Base-by-base conservation (phyloP, 2,888 invertebrate species). In the Cataglyphis livida region DNA sequence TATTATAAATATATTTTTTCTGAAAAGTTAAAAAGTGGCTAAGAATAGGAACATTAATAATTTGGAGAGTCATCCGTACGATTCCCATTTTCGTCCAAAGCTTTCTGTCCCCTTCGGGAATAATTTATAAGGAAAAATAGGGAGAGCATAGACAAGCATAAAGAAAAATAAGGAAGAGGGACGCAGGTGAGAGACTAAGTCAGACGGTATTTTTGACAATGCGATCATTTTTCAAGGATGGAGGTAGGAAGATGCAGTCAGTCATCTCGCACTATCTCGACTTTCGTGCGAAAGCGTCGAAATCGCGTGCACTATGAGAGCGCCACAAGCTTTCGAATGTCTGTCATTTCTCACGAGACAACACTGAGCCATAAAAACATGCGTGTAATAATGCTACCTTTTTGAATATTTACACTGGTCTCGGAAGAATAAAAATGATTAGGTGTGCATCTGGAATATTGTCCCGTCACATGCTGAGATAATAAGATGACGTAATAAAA, bases 161-260 rank as follows among this genome's bases (percentile, higher is more conserved):
- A 84, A 87, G 57, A 74, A 84, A 81, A 89, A 85, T 89, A 85
- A 85, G 73, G 82, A 83, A 75, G 59, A 12, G 71, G 84, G 87
- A 41, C 85, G 85, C 88, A 89, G 88, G 90, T 89, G 90, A 88
- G 81, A 66, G 81, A 66, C 64, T 66, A 51, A 64, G 84, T 75
- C 74, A 81, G 84, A 81, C 83, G 83, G 71, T 83, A 74, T 85
- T 86, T 88, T 88, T 85, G 90, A 89, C 89, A 86, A 82, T 82
- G 78, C 81, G 82, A 85, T 88, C 89, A 90, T 89, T 89, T 89
- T 84, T 89, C 89, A 89, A 57, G 68, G 73, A 48, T 51, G 76
- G 18, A 41, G 41, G 74, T 18, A 66, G 84, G 57, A 74, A 74
- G 65, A 51, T 66, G 75, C 25, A 84, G 82, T 66, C 73, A 70